Base-by-base conservation (phyloP, 2,888 invertebrate species). In the Drosophila gaucha region DNA sequence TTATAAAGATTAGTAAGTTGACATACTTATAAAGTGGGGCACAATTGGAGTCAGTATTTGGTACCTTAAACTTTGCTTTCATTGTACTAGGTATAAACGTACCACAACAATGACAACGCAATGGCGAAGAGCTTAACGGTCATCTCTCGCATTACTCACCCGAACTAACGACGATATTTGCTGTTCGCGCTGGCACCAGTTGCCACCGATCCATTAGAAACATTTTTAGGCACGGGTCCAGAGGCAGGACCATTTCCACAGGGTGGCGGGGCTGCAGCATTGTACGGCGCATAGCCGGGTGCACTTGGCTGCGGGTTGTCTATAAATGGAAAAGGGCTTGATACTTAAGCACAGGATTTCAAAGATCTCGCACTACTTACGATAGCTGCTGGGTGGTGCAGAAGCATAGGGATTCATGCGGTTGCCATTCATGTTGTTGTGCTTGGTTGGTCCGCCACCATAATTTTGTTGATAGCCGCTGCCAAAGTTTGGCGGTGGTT, bases 391-490 rank as follows among this genome's bases (percentile, higher is more conserved):
- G 38, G 86, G 87, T 33, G 80, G 80, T 9, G 78, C 78, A 20
- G 77, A 30, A 3, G 71, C 58, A 47, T 94, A 94, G 92, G 94
- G 94, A 92, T 93, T 96, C 95, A 92, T 96, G 95, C 78, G 96
- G 95, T 89, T 96, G 30, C 80, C 64, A 94, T 94, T 89, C 93
- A 94, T 92, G 93, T 95, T 90, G 44, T 54, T 75, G 24, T 95
- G 95, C 70, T 97, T 94, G 91, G 97, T 94, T 0, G 97, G 96
- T 0, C 97, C 97, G 24, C 96, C 97, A 1, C 95, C 94, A 89
- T 95, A 97, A 62, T 94, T 94, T 89, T 97, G 97, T 80, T 97
- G 96, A 91, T 97, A 97, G 41, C 95, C 95, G 63, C 58, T 94
- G 93, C 51, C 96, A 55, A 91, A 91, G 54, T 86, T 91, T 1